Percentiles rank a stretch among this genome's conserved stretches.
These are phyloP conservation scores for Microctonus aethiopoides DNA, from an alignment of 2,888 invertebrate species.

Conservation along the genomic window DNA sequence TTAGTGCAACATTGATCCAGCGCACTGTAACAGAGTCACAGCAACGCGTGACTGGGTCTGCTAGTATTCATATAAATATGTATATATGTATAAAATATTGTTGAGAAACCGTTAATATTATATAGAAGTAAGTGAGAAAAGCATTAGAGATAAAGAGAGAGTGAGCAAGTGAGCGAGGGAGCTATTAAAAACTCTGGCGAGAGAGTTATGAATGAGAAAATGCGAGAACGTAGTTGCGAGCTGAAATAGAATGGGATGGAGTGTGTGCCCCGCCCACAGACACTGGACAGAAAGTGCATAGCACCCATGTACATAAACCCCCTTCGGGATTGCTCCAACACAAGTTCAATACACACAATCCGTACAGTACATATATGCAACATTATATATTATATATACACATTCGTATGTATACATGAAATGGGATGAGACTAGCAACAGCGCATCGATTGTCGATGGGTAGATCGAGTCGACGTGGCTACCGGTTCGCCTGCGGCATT, in stretches of 20 bases:
- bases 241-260: constrained; percentile 66
- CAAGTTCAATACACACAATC: neutral
- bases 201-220: constrained; percentile 65
- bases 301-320: constrained; percentile 10
- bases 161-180: constrained; percentile 6
- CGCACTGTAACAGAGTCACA: no score
- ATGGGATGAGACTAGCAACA: constrained; percentile 1
- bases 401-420: neutral
- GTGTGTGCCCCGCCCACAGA: constrained; percentile 60
- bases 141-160: neutral
- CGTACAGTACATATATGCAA: neutral
- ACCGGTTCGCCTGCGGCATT: constrained; percentile 12
- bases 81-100: no score
- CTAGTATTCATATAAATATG: no score
- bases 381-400: neutral
- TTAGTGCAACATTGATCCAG: no score
- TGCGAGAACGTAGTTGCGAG: constrained; percentile 26
- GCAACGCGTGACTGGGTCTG: no score
- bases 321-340: neutral
- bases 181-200: constrained; percentile 62
- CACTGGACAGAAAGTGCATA: constrained; percentile 32
- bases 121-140: neutral
- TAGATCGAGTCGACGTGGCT: constrained; percentile 15
- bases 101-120: no score
- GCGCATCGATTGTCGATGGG: constrained; percentile 19